Conservation (phyloP, 1,140 invertebrate species). For the Philopotamus ludificatus region DNA sequence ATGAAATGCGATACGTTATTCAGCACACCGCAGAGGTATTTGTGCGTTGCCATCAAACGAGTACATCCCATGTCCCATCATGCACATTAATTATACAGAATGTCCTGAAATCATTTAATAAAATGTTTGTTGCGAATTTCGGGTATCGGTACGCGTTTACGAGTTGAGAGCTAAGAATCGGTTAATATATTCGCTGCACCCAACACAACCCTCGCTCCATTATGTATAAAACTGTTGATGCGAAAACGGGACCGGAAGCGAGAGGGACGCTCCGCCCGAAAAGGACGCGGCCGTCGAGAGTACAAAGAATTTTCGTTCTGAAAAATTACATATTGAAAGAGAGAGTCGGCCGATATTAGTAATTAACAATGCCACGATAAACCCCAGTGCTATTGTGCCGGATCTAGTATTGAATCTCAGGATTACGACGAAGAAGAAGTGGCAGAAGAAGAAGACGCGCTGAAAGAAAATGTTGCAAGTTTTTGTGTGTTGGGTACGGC, state of each 20-base stretch:
- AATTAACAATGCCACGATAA: background rate
- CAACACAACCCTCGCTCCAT: slow-evolving; percentile 11
- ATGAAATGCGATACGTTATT: too few relatives aligned
- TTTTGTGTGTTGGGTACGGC: slow-evolving; percentile 10
- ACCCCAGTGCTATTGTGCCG: background rate
- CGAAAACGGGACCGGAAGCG: background rate
- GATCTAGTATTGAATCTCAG: background rate
- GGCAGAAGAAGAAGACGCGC: background rate
- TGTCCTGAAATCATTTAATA: background rate
- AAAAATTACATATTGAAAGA: background rate
- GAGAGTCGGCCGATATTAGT: background rate
- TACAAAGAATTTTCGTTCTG: background rate
- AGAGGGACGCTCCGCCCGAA: background rate
- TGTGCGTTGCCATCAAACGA: too few relatives aligned
- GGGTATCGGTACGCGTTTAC: slow-evolving; percentile 7
- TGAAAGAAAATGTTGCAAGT: slow-evolving; percentile 9
- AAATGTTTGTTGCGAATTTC: slow-evolving; percentile 7
- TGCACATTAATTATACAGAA: slow-evolving; percentile 3
- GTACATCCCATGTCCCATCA: background rate
- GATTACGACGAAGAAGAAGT: background rate
- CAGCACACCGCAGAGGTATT: too few relatives aligned
- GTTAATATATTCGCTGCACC: slow-evolving; percentile 10
- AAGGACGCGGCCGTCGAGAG: slow-evolving; percentile 1
- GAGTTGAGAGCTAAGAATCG: too few relatives aligned
- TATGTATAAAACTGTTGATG: slow-evolving; percentile 10